These are phyloP conservation scores for Struthidea cinerea DNA, from an alignment of 2,113 vertebrate genomes.

Conservation along the genomic window DNA sequence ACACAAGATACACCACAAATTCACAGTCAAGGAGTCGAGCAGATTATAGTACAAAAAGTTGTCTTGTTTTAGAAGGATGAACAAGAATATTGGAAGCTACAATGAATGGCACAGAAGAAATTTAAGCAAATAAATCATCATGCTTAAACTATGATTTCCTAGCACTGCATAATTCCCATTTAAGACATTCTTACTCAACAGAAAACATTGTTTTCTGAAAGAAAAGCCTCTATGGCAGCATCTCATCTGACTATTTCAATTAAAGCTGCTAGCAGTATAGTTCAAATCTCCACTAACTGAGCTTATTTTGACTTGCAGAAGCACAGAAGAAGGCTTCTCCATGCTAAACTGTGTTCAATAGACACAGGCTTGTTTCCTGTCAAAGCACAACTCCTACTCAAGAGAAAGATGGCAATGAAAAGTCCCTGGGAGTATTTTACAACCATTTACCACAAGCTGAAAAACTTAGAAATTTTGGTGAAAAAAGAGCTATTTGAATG, in stretches of 20 bases:
- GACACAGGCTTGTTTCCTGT: background rate
- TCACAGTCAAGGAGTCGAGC: background rate
- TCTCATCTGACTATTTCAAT: background rate
- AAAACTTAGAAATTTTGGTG: background rate
- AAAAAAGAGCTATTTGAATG: background rate
- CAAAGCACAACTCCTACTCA: background rate
- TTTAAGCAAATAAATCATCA: background rate
- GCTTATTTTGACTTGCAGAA: background rate
- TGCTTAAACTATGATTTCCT: background rate
- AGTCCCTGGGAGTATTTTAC: background rate
- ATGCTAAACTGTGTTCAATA: background rate
- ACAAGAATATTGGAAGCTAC: background rate
- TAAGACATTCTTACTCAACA: background rate
- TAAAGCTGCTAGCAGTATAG: background rate
- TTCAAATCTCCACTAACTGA: background rate
- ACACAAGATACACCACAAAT: background rate
- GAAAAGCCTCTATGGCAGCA: background rate
- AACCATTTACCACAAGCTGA: background rate
- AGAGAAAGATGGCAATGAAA: background rate
- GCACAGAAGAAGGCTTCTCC: background rate
- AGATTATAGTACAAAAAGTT: background rate
- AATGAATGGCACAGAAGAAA: background rate
- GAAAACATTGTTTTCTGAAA: background rate
- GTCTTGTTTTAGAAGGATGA: background rate
- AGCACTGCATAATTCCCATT: background rate